Evolutionary conservation across 2,888 invertebrate genomes (phyloP).

Genomic region (Erebia ligea): DNA sequence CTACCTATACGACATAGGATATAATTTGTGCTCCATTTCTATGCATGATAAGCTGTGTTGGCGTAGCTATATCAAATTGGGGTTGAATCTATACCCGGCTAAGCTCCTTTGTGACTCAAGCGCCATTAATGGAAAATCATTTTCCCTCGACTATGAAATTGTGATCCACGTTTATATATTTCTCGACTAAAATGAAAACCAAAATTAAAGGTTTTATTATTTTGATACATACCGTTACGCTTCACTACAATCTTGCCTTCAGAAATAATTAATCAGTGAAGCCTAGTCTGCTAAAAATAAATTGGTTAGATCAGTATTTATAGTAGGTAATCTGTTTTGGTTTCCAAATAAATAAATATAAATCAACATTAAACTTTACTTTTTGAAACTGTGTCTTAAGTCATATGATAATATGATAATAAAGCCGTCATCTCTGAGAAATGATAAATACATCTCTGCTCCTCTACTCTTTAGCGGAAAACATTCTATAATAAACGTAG

Average conservation of each 20-base stretch:
- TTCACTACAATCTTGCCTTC: not conserved
- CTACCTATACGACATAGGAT: not conserved
- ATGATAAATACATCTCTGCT: too few species aligned
- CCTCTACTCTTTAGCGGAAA: too few species aligned
- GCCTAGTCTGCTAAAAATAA: too few species aligned
- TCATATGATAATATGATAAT: too few species aligned
- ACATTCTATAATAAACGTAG: too few species aligned
- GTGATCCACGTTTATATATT: slow-evolving; percentile 23
- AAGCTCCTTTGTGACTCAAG: slow-evolving; percentile 60
- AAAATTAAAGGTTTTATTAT: not conserved
- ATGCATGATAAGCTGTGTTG: slow-evolving; percentile 33
- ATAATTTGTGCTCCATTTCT: slow-evolving; percentile 30
- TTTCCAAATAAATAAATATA: too few species aligned
- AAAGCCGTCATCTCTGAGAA: too few species aligned
- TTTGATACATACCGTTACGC: not conserved
- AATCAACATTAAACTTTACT: too few species aligned
- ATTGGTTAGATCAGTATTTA: too few species aligned
- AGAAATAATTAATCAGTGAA: not conserved
- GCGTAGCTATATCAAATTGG: slow-evolving; percentile 46
- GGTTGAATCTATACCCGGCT: slow-evolving; percentile 54
- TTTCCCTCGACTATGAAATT: slow-evolving; percentile 49
- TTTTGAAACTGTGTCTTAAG: too few species aligned
- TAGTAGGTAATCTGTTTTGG: too few species aligned
- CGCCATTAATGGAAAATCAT: slow-evolving; percentile 61
- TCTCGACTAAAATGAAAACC: slow-evolving; percentile 7